phyloP scores from a whole-genome alignment of 35 echinoderm and acorn worm species.

The Ophioderma brevispina region DNA sequence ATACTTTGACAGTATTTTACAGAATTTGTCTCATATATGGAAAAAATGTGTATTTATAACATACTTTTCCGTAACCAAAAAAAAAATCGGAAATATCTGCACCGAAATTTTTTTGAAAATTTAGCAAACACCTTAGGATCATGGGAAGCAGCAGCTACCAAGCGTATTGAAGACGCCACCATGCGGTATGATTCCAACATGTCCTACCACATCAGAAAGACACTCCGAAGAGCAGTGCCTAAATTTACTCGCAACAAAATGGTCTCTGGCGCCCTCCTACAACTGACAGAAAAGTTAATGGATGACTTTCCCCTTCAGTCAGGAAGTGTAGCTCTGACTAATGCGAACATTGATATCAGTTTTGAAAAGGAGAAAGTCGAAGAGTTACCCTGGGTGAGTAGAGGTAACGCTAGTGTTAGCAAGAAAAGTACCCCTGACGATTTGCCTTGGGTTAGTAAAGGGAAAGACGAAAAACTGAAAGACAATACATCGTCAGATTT shows the following conservation, averaged over 20 bases:
- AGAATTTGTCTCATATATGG: too few species aligned
- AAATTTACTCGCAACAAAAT: background rate
- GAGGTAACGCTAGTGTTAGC: background rate
- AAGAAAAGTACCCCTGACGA: background rate
- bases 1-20: too few species aligned
- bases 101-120: too few species aligned
- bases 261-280: background rate
- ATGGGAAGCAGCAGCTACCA: too few species aligned
- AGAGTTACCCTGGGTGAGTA: background rate
- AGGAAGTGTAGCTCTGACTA: background rate
- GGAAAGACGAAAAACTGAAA: too few species aligned
- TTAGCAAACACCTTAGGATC: too few species aligned
- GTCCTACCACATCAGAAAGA: background rate
- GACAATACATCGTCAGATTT: too few species aligned
- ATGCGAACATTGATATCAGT: background rate
- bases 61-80: too few species aligned
- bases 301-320: background rate
- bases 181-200: background rate
- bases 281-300: background rate
- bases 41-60: too few species aligned
- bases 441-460: background rate
- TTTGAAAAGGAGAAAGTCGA: background rate
- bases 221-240: background rate
- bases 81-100: too few species aligned
- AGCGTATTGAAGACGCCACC: background rate